Conservation (phyloP, 2,113 vertebrate species). For the Lampris incognitus region DNA sequence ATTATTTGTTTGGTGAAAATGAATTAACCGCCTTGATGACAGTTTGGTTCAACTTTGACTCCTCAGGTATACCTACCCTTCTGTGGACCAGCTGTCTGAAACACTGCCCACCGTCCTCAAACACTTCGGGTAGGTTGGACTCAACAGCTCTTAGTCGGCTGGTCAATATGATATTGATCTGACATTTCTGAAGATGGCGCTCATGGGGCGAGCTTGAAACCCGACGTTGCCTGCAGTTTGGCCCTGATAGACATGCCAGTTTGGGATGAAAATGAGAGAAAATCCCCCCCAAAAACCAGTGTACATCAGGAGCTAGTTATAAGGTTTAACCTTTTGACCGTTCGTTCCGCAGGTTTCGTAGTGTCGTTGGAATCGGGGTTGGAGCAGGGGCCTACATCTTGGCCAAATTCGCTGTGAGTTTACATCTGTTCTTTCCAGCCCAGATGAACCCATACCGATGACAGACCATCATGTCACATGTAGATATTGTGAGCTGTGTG, state of each 20-base stretch:
- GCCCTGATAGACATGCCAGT: too few relatives aligned
- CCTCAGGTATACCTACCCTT: slow-evolving; percentile 89
- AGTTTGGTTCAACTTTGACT: slow-evolving; percentile 22
- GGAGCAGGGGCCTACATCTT: slow-evolving; percentile 93
- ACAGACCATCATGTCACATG: neutral
- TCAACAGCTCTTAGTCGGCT: neutral
- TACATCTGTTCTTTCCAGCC: neutral
- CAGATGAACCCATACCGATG: neutral
- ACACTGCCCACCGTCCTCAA: slow-evolving; percentile 89
- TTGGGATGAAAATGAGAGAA: too few relatives aligned
- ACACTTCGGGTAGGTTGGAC: slow-evolving; percentile 89
- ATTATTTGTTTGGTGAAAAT: neutral
- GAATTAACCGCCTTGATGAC: neutral
- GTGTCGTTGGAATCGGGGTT: slow-evolving; percentile 90
- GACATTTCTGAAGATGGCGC: too few relatives aligned
- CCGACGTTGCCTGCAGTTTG: too few relatives aligned
- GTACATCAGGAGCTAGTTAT: too few relatives aligned
- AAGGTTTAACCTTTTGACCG: slow-evolving; percentile 12
- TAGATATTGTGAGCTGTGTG: too few relatives aligned
- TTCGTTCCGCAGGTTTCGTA: slow-evolving; percentile 82
- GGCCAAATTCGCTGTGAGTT: slow-evolving; percentile 93
- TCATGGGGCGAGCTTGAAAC: too few relatives aligned
- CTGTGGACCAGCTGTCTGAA: slow-evolving; percentile 95
- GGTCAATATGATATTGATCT: neutral
- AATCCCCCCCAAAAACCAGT: too few relatives aligned